These are phyloP conservation scores for Crocodylus rhombifer DNA, from an alignment of 2,797 vertebrate species.

Conservation along the genomic window DNA sequence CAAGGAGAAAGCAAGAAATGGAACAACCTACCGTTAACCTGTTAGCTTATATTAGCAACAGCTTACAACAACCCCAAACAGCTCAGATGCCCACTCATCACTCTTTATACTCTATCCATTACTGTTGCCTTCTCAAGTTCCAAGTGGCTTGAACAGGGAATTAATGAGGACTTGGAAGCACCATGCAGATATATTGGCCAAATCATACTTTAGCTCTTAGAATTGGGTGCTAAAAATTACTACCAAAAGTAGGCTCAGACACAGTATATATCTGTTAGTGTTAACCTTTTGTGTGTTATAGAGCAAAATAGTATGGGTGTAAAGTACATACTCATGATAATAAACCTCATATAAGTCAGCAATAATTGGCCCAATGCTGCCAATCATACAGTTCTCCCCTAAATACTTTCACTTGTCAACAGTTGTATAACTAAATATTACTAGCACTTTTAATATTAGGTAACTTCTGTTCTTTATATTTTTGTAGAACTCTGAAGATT, in stretches of 20 bases:
- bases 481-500: neutral
- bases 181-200: neutral
- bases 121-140: neutral
- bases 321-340: neutral
- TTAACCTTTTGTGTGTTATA: neutral
- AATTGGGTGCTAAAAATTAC: neutral
- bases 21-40: neutral
- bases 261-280: neutral
- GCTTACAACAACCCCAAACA: neutral
- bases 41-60: neutral
- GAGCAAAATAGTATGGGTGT: neutral
- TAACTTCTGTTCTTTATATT: neutral
- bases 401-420: neutral
- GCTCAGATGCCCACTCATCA: neutral
- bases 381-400: neutral
- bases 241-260: neutral
- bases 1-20: too few relatives aligned
- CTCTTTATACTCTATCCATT: neutral
- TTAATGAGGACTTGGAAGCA: neutral
- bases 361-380: neutral
- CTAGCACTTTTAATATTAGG: neutral
- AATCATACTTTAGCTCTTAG: neutral
- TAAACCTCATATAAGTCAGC: neutral
- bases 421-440: neutral
- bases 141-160: neutral